Conservation (phyloP, 2,888 invertebrate species). For the Drosophila recens region DNA sequence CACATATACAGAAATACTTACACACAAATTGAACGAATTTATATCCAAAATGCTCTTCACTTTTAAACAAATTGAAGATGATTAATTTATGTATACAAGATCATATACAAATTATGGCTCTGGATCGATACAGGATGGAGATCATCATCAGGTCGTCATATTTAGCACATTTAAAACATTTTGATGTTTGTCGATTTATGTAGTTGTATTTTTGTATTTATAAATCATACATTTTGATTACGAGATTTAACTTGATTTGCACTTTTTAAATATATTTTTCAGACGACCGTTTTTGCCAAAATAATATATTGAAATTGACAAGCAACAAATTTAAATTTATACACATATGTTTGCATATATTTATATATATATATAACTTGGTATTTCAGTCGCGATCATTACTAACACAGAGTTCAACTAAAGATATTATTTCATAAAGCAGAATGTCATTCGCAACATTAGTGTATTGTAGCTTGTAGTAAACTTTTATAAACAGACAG, state of each 20-base stretch:
- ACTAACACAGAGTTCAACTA: constrained; percentile 7
- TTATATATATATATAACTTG: not conserved
- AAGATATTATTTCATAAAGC: constrained; percentile 8
- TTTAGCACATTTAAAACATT: not conserved
- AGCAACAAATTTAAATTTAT: too few species aligned
- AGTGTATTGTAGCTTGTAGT: constrained; percentile 14
- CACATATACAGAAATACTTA: constrained; percentile 12
- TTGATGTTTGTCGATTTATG: not conserved
- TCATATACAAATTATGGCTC: not conserved
- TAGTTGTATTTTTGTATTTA: not conserved
- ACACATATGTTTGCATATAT: not conserved
- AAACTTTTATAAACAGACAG: constrained; percentile 18
- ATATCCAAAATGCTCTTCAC: not conserved
- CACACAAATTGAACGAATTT: constrained; percentile 6
- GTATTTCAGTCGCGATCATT: constrained; percentile 1
- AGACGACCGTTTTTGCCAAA: not conserved
- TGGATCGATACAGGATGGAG: not conserved
- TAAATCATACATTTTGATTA: not conserved
- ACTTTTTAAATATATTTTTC: not conserved
- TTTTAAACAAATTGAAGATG: not conserved
- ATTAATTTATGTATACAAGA: not conserved
- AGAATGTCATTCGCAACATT: constrained; percentile 7
- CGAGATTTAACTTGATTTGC: not conserved
- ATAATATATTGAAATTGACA: not conserved
- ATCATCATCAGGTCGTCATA: not conserved